Percentiles rank a stretch among this genome's conserved stretches.
Evolutionary conservation across 2,888 invertebrate genomes (phyloP).

Genomic region (Dysmachus trigonus): DNA sequence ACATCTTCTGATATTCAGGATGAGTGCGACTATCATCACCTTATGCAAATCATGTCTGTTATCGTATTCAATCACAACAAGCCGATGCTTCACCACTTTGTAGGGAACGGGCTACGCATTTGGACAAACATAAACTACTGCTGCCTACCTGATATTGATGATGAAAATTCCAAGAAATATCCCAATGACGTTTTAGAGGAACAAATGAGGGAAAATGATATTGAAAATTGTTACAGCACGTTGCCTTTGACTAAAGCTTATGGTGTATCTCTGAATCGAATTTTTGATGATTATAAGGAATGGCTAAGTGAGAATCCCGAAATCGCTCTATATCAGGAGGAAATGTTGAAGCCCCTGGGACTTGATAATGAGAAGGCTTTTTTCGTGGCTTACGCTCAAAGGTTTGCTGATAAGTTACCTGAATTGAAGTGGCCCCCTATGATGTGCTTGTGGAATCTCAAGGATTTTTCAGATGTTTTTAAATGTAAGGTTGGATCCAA

Average conservation of each 20-base stretch:
- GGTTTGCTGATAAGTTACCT: background rate
- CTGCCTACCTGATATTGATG: background rate
- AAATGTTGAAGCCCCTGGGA: background rate
- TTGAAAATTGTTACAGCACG: background rate
- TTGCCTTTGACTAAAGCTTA: background rate
- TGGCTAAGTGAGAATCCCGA: background rate
- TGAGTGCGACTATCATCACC: background rate
- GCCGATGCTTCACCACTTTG: constrained; percentile 4
- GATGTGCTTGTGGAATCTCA: background rate
- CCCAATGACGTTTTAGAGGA: background rate
- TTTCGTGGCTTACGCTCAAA: background rate
- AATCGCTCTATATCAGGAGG: background rate
- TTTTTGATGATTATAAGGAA: background rate
- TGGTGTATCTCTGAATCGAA: background rate
- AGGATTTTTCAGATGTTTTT: background rate
- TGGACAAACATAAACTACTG: constrained; percentile 2
- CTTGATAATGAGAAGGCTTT: background rate
- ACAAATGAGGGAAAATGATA: background rate
- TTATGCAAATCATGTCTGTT: background rate
- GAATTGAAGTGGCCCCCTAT: background rate
- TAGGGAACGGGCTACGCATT: background rate
- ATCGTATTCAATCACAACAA: constrained; percentile 1
- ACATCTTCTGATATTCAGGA: background rate
- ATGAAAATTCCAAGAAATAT: background rate
- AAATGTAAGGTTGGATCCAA: background rate